Evolutionary conservation across 2,888 invertebrate genomes (phyloP).

Genomic region (Amphimallon solstitiale): DNA sequence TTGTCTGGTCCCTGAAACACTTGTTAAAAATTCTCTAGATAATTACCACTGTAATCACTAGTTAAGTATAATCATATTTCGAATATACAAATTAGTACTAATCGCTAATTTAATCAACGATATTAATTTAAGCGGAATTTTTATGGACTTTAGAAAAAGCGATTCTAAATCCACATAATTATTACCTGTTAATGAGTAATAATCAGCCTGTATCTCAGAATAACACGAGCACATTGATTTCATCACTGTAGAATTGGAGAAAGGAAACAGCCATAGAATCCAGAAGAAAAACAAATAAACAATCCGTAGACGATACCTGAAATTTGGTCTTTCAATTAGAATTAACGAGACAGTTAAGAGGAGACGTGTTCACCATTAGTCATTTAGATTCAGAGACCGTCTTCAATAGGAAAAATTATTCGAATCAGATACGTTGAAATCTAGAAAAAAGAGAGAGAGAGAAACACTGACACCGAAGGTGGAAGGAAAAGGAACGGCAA

Average conservation of each 20-base stretch:
- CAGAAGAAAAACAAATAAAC: not conserved
- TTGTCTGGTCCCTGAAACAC: no score
- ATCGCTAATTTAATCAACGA: no score
- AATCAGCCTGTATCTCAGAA: no score
- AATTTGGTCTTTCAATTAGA: constrained; percentile 12
- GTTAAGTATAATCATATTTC: no score
- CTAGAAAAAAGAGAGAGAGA: not conserved
- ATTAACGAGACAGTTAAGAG: constrained; percentile 20
- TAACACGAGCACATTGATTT: no score
- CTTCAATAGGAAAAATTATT: constrained; percentile 15
- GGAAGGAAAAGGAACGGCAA: not conserved
- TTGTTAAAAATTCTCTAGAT: no score
- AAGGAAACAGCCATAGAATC: not conserved
- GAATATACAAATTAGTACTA: no score
- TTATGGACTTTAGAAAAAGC: no score
- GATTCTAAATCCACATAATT: no score
- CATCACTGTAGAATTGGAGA: not conserved
- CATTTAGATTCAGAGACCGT: constrained; percentile 14
- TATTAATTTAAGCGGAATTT: no score
- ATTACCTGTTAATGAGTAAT: no score
- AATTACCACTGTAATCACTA: no score
- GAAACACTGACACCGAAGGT: not conserved
- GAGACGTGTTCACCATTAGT: constrained; percentile 17
- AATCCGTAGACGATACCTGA: constrained; percentile 6
- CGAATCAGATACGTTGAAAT: not conserved